Base-by-base conservation (phyloP, 1,140 invertebrate species). In the Stegodyphus dumicola region DNA sequence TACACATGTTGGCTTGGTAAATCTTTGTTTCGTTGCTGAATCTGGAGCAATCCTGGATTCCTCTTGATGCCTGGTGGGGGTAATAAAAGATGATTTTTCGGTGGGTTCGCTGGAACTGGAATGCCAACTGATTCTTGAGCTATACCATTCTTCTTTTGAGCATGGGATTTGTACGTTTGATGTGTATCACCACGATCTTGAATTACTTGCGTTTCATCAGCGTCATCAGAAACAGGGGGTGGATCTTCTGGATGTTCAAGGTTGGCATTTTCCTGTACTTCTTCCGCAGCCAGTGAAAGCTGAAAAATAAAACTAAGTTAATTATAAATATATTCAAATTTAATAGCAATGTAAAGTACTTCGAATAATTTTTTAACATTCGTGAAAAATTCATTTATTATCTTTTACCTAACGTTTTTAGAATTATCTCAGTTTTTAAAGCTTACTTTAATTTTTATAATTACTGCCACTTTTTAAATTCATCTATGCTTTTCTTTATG, bases 21-120 rank as follows among this genome's bases (percentile, higher is more conserved):
- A 7, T 75, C 71, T 65, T 86, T 78, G 11, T 56, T 67, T 54
- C 84, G 70, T 67, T 67, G 81, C 18, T 65, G 52, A 52, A 11
- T 51, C 17, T 67, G 78, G 2, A 73, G 81, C 33, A 53, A 67
- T 0, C 75, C 75, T 6, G 66, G 75, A 48, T 77, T 86, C 49
- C 84, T 51, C 51, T 60, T 78, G 7, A 86, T 54, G n/a, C 67
- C 76, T 71, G 84, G 84, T 7, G 84, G 84, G 18, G 84, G 84
- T 5, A 78, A 66, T 2, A 78, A 17, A 2, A 85, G 71, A 56
- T 85, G 81, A 15, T 85, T 85, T n/a, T 67, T 56, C 5, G 73
- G 81, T 49, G 81, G 74, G 65, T 60, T 49, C 0, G 74, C 81
- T 33, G 64, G 73, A 17, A 85, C 65, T n/a, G 81, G 64, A 48